Conservation (phyloP, 2,797 vertebrate genomes). For the Galaxias olidus region DNA sequence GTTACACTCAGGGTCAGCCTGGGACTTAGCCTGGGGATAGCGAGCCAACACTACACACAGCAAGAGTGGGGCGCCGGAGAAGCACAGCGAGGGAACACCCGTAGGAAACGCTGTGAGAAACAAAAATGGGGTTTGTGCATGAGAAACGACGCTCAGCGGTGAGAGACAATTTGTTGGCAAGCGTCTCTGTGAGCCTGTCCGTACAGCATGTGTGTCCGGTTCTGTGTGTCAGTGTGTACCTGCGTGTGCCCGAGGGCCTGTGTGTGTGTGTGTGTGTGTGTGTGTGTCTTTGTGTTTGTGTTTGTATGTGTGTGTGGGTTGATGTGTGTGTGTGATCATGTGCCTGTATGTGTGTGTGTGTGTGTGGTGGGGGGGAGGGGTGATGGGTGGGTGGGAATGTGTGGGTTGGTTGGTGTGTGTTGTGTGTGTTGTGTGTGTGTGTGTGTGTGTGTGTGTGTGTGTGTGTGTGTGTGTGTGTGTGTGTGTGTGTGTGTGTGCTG, state of each 20-base stretch:
- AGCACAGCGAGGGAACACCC: too few species aligned
- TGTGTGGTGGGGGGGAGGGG: too few species aligned
- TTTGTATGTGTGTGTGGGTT: not conserved
- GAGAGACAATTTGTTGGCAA: too few species aligned
- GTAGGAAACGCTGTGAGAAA: too few species aligned
- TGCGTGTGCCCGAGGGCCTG: not conserved
- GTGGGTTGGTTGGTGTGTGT: not conserved
- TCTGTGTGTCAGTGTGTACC: not conserved
- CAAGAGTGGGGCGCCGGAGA: too few species aligned
- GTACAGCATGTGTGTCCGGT: not conserved
- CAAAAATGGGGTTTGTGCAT: too few species aligned
- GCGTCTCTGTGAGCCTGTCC: too few species aligned
- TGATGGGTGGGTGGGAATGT: slow-evolving; percentile 2
- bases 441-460: slow-evolving; percentile 1
- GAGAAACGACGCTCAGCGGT: too few species aligned
- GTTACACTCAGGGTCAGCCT: too few species aligned
- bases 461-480: not conserved
- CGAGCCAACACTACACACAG: too few species aligned
- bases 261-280: not conserved
- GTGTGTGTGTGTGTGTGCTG: not conserved
- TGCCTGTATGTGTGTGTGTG: not conserved
- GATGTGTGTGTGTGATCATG: not conserved
- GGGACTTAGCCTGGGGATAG: too few species aligned
- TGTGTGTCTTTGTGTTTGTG: too few species aligned
- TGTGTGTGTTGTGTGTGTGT: slow-evolving; percentile 1